Evolutionary conservation across 2,888 invertebrate genomes (phyloP).

Genomic region (Ochropacha duplaris): DNA sequence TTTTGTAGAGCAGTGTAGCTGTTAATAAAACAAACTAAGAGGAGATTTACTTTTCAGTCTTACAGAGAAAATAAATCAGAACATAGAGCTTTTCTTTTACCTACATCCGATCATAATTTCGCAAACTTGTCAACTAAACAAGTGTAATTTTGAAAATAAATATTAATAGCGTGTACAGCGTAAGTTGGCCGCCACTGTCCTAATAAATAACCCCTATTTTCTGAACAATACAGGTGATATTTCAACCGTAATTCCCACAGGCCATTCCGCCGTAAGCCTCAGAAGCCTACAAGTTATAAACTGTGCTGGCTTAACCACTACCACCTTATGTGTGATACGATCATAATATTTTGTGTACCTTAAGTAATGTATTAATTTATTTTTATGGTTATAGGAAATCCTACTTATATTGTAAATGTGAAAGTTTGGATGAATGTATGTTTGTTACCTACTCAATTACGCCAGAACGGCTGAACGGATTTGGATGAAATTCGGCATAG

Average conservation of each 20-base stretch:
- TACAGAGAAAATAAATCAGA: too few relatives aligned
- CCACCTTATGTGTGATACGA: neutral
- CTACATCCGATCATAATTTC: neutral
- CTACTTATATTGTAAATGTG: too few relatives aligned
- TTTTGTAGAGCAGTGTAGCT: too few relatives aligned
- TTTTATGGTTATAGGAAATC: too few relatives aligned
- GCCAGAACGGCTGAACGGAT: too few relatives aligned
- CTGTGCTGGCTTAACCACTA: constrained; percentile 16
- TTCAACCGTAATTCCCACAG: constrained; percentile 40
- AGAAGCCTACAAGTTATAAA: constrained; percentile 21
- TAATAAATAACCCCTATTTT: constrained; percentile 55
- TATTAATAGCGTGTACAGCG: constrained; percentile 22
- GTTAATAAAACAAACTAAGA: too few relatives aligned
- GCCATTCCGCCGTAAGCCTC: constrained; percentile 21
- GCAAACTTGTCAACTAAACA: neutral
- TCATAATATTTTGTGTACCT: neutral
- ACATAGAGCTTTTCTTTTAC: too few relatives aligned
- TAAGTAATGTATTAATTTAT: neutral
- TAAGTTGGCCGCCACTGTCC: constrained; percentile 22
- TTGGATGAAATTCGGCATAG: too few relatives aligned
- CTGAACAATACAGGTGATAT: constrained; percentile 51
- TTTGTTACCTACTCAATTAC: too few relatives aligned
- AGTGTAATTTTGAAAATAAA: constrained; percentile 18
- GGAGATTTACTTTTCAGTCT: too few relatives aligned
- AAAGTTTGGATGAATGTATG: too few relatives aligned